Evolutionary conservation across 2,888 invertebrate species (phyloP).

Genomic region (Macrosiphum euphorbiae): DNA sequence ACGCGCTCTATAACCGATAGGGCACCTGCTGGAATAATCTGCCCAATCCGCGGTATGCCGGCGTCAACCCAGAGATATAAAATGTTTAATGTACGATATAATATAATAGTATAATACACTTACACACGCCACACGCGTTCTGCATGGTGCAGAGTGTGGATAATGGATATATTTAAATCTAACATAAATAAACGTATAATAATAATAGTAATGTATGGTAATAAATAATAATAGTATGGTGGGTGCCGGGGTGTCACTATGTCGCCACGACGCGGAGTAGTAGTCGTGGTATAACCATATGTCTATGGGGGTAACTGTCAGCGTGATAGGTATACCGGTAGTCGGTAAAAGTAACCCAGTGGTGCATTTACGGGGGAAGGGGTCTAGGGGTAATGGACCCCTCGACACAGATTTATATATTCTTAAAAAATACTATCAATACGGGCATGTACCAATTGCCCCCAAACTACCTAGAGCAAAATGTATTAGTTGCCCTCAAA

Average conservation of each 20-base stretch:
- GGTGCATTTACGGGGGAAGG: too few species aligned
- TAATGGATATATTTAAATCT: not conserved
- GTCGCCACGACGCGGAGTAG: not conserved
- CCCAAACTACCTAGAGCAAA: too few species aligned
- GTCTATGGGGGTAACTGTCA: too few species aligned
- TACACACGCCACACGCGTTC: not conserved
- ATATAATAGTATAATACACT: not conserved
- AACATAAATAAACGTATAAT: not conserved
- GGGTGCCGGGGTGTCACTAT: not conserved
- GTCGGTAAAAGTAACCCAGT: too few species aligned
- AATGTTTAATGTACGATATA: not conserved
- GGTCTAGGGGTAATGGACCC: too few species aligned
- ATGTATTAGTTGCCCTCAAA: too few species aligned
- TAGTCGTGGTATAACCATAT: too few species aligned
- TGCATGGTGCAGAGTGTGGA: not conserved
- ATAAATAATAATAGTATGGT: not conserved
- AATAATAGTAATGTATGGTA: not conserved
- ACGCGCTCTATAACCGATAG: not conserved
- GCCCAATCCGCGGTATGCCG: not conserved
- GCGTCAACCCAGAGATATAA: not conserved
- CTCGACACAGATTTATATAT: too few species aligned
- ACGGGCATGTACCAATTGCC: too few species aligned
- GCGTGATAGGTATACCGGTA: not conserved
- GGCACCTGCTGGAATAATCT: conserved; percentile 28
- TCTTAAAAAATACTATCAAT: too few species aligned